Percentiles rank a stretch among this genome's conserved stretches.
phyloP scores from a whole-genome alignment of 2,888 invertebrate species.

The Chrysodeixis includens region DNA sequence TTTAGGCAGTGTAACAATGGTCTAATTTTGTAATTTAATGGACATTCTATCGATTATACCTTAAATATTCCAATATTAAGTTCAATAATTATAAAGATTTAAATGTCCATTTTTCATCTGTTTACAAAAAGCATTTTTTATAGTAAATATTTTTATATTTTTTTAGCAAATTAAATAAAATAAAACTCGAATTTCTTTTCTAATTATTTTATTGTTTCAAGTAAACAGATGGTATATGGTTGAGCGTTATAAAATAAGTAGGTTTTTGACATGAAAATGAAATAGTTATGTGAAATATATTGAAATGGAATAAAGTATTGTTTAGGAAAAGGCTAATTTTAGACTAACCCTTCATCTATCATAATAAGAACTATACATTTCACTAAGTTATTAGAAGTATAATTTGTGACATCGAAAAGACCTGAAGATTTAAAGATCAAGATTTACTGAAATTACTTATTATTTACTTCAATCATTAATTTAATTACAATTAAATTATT shows the following conservation, averaged over 20 bases:
- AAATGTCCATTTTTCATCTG: slow-evolving; percentile 40
- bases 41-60: slow-evolving; percentile 14
- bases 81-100: slow-evolving; percentile 4
- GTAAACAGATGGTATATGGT: slow-evolving; percentile 53
- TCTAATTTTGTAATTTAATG: slow-evolving; percentile 18
- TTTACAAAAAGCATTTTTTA: slow-evolving; percentile 20
- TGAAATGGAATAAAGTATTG: neutral
- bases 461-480: slow-evolving; percentile 76
- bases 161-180: slow-evolving; percentile 11
- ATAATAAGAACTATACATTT: slow-evolving; percentile 16
- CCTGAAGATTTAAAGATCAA: slow-evolving; percentile 35
- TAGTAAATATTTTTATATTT: neutral
- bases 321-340: neutral
- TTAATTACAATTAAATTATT: slow-evolving; percentile 82
- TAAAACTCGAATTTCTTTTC: slow-evolving; percentile 25
- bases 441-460: slow-evolving; percentile 38
- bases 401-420: slow-evolving; percentile 50
- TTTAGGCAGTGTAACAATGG: slow-evolving; percentile 34
- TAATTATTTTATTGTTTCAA: slow-evolving; percentile 27
- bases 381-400: slow-evolving; percentile 46
- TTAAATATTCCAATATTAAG: slow-evolving; percentile 13
- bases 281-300: neutral
- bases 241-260: slow-evolving; percentile 67
- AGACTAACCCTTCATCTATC: neutral
- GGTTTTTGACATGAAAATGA: slow-evolving; percentile 22